Conservation (phyloP, 2,888 invertebrate species). For the Morpho deidamia region DNA sequence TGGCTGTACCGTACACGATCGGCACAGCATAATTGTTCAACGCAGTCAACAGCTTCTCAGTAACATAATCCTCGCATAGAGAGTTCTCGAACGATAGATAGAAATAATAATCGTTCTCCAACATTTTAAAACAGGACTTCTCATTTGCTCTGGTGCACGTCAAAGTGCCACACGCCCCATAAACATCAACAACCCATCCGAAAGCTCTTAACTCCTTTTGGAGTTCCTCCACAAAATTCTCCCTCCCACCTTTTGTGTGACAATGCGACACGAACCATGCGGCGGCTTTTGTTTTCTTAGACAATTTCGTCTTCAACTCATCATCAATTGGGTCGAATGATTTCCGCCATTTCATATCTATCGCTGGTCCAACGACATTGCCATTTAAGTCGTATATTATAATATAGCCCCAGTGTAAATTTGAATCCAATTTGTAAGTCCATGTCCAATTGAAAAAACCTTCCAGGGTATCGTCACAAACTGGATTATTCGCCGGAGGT, state of each 20-base stretch:
- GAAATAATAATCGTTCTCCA: constrained; percentile 34
- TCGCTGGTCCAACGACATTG: constrained; percentile 27
- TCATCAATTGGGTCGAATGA: constrained; percentile 25
- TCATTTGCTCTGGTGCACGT: constrained; percentile 23
- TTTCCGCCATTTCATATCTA: constrained; percentile 28
- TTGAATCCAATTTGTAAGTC: constrained; percentile 33
- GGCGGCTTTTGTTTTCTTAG: constrained; percentile 31
- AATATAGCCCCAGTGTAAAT: constrained; percentile 32
- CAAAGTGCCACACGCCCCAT: constrained; percentile 31
- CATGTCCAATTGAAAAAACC: constrained; percentile 21
- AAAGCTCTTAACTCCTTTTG: constrained; percentile 22
- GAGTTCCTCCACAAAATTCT: constrained; percentile 23
- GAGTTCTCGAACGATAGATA: constrained; percentile 25
- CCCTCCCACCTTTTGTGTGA: constrained; percentile 23
- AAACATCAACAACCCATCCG: constrained; percentile 29
- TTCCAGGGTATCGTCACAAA: constrained; percentile 19
- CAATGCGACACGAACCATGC: constrained; percentile 41
- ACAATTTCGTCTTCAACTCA: constrained; percentile 25
- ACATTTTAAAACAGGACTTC: constrained; percentile 22
- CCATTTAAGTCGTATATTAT: constrained; percentile 27
- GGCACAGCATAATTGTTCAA: constrained; percentile 76
- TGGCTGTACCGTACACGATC: constrained; percentile 79
- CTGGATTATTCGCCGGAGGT: neutral
- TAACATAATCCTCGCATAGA: constrained; percentile 33
- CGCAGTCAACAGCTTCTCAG: constrained; percentile 38